A percentile compares a stretch with the other conserved stretches of the same genome.
These are phyloP conservation scores for Ciconia stormi DNA, from an alignment of 2,113 vertebrate genomes.

Conservation along the genomic window DNA sequence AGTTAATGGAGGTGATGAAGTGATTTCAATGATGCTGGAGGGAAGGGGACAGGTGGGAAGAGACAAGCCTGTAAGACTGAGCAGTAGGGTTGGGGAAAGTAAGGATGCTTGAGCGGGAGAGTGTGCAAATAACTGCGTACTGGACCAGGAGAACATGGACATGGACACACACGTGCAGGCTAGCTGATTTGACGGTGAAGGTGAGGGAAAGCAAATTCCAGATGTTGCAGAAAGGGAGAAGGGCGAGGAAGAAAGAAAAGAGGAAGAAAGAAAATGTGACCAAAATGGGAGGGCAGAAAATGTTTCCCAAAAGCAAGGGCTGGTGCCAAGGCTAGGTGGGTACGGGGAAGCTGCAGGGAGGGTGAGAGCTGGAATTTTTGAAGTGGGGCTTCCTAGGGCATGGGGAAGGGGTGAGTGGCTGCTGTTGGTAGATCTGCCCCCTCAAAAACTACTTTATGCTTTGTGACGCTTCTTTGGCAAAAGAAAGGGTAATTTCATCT, in stretches of 20 bases:
- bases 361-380: not conserved
- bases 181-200: not conserved
- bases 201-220: not conserved
- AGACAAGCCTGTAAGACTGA: not conserved
- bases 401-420: fast-evolving
- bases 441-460: not conserved
- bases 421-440: not conserved
- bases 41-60: not conserved
- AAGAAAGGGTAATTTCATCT: not conserved
- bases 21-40: not conserved
- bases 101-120: not conserved
- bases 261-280: not conserved
- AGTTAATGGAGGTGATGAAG: not conserved
- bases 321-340: not conserved
- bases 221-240: not conserved
- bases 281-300: not conserved
- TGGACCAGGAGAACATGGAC: not conserved
- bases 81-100: not conserved
- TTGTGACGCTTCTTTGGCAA: not conserved
- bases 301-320: not conserved
- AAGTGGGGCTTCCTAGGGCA: not conserved
- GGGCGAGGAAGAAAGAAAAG: not conserved
- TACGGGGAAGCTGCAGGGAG: not conserved
- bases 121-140: not conserved
- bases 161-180: fast-evolving